Evolutionary conservation across 1,140 invertebrate species (phyloP).

Genomic region (Pogonomyrmex californicus): DNA sequence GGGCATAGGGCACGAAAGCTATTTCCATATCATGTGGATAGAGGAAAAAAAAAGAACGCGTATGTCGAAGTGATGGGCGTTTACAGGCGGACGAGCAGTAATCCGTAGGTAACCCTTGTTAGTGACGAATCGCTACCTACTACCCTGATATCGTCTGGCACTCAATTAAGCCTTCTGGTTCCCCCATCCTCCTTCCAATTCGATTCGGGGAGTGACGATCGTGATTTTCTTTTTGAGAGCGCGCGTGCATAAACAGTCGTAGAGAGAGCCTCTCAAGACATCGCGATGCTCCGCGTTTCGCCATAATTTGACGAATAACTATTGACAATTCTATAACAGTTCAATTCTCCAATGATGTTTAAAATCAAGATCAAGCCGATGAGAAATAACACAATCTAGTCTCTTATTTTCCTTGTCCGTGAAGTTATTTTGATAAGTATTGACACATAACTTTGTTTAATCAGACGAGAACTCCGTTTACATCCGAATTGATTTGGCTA

Average conservation of each 20-base stretch:
- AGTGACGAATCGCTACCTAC: constrained; percentile 63
- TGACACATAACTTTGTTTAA: not conserved
- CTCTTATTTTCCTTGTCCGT: not conserved
- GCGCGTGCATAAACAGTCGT: constrained; percentile 22
- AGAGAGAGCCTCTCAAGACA: constrained; percentile 70
- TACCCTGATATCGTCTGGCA: constrained; percentile 64
- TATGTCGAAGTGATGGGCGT: constrained; percentile 44
- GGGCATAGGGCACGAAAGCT: constrained; percentile 12
- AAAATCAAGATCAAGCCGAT: not conserved
- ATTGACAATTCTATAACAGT: constrained; percentile 69
- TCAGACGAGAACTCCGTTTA: constrained; percentile 4
- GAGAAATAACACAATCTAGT: not conserved
- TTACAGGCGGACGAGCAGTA: constrained; percentile 60
- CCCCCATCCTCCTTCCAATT: not conserved
- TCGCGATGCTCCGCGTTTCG: constrained; percentile 38
- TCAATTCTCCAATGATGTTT: not conserved
- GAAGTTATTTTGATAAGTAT: not conserved
- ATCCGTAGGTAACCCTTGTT: constrained; percentile 69
- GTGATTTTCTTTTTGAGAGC: constrained; percentile 49
- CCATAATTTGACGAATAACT: constrained; percentile 77
- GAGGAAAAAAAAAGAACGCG: constrained; percentile 36
- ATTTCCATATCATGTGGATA: constrained; percentile 51
- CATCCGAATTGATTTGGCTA: not conserved
- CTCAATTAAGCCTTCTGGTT: constrained; percentile 59
- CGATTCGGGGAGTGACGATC: constrained; percentile 11